Base-by-base conservation (phyloP, 2,888 invertebrate species). In the Orthosia gracilis region DNA sequence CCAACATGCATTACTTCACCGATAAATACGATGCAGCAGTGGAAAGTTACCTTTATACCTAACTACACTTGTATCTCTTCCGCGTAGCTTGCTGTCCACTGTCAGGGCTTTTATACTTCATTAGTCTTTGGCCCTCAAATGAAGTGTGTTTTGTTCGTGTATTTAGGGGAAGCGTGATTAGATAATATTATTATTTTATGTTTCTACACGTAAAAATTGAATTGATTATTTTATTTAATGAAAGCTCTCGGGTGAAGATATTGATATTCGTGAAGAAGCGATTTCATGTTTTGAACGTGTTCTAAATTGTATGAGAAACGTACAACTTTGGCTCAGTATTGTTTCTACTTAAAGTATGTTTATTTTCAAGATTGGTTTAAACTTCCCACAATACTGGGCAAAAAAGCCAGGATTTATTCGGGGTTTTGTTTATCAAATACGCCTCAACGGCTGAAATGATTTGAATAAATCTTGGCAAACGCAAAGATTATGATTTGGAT, bases 31-130 rank as follows among this genome's bases (percentile, higher is more conserved):
- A 47, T 12, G 68, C 69, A 52, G 69, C 58, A 77, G 12, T 47
- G 50, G 50, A 77, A 58, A 47, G 13, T 3, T 4, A 15, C 65
- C 73, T 64, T 78, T 78, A 76, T 31, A 11, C 17, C 52, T 54
- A 13, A 54, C 15, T 26, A 78, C 45, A 74, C 62, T 81, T 81
- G 73, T 87, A 87, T 87, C 86, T 81, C 83, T 87, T 87, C 86
- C 81, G 62, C 75, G 21, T 81, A 76, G 76, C 73, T 84, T 64
- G 49, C 62, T 80, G 80, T 78, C 84, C 79, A 80, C 74, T 72
- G 59, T 50, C 64, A 54, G 50, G 54, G 73, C 64, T 70, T 78
- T 77, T 31, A 79, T 72, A 75, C 79, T 80, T 85, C 87, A 86
- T 85, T 85, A 76, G 67, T 52, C 55, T 73, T 69, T 31, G 5